Conservation (phyloP, 1,140 invertebrate genomes). For the Aphelenchoides avenae region DNA sequence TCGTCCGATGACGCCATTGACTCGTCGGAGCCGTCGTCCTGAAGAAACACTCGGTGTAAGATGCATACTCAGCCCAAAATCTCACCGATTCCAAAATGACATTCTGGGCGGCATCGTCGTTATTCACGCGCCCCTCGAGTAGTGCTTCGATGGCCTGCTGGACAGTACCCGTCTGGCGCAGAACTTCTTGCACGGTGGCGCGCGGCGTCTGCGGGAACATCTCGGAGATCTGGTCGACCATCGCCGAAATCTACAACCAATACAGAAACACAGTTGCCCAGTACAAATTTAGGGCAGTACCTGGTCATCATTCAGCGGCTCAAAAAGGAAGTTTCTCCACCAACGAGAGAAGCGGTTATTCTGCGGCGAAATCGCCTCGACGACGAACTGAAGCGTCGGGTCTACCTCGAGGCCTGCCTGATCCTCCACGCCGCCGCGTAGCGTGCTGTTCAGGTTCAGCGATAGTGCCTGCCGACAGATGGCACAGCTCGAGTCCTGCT, state of each 20-base stretch:
- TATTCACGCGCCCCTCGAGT: not conserved
- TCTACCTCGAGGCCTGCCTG: slow-evolving; percentile 32
- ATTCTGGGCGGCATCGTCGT: not conserved
- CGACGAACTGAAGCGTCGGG: slow-evolving; percentile 26
- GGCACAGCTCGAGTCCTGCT: slow-evolving; percentile 46
- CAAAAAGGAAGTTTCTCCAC: slow-evolving; percentile 34
- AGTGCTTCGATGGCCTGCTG: too few species aligned
- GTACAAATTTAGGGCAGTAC: slow-evolving; percentile 10
- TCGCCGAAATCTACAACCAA: slow-evolving; percentile 29
- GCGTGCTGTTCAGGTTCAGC: slow-evolving; percentile 34
- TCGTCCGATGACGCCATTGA: too few species aligned
- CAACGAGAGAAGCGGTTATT: slow-evolving; percentile 34
- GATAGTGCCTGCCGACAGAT: slow-evolving; percentile 38
- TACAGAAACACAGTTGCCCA: not conserved
- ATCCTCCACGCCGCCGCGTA: slow-evolving; percentile 12
- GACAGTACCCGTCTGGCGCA: slow-evolving; percentile 3
- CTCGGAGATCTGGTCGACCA: slow-evolving; percentile 36
- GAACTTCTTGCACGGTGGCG: slow-evolving; percentile 25
- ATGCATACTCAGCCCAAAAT: slow-evolving; percentile 2
- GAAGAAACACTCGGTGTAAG: not conserved
- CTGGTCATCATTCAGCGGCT: slow-evolving; percentile 38
- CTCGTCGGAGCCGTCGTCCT: too few species aligned
- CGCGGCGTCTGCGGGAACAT: slow-evolving; percentile 38
- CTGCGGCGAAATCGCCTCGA: slow-evolving; percentile 40
- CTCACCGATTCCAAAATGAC: not conserved